phyloP scores from a whole-genome alignment of 2,113 vertebrate genomes.

The Hoplias malabaricus region DNA sequence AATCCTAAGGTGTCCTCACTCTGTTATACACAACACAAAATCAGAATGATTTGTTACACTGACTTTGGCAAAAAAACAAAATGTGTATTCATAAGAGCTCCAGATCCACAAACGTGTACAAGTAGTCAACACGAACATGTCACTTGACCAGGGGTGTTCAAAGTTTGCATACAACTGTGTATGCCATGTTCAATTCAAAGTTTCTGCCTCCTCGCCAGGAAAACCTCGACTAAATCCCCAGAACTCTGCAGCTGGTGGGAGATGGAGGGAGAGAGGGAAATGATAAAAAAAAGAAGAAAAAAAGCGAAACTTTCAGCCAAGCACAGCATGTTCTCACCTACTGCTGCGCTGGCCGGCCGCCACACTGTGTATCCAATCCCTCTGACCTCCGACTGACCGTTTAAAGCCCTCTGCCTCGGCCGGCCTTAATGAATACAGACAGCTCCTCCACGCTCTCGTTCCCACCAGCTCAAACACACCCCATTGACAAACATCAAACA shows the following conservation, averaged over 20 bases:
- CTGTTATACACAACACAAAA: too few relatives aligned
- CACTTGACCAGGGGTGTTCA: too few relatives aligned
- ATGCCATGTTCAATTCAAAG: background rate
- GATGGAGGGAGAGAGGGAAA: background rate
- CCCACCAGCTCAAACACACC: background rate
- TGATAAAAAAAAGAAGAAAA: background rate
- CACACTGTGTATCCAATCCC: background rate
- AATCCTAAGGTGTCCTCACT: too few relatives aligned
- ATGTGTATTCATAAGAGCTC: too few relatives aligned
- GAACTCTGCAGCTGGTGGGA: background rate
- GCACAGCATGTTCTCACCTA: background rate
- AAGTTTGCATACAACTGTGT: background rate
- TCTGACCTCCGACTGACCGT: slow-evolving; percentile 2
- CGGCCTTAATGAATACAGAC: slow-evolving; percentile 22
- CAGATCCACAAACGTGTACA: too few relatives aligned
- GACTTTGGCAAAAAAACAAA: too few relatives aligned
- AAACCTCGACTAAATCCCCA: background rate
- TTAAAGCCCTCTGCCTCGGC: slow-evolving; percentile 5
- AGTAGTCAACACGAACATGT: too few relatives aligned
- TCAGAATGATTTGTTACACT: too few relatives aligned
- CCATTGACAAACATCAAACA: background rate
- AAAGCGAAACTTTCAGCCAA: background rate
- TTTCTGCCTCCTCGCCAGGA: background rate
- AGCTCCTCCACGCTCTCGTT: slow-evolving; percentile 1
- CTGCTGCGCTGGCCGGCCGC: background rate